Conservation (phyloP, 2,797 vertebrate genomes). For the Silurus aristotelis region DNA sequence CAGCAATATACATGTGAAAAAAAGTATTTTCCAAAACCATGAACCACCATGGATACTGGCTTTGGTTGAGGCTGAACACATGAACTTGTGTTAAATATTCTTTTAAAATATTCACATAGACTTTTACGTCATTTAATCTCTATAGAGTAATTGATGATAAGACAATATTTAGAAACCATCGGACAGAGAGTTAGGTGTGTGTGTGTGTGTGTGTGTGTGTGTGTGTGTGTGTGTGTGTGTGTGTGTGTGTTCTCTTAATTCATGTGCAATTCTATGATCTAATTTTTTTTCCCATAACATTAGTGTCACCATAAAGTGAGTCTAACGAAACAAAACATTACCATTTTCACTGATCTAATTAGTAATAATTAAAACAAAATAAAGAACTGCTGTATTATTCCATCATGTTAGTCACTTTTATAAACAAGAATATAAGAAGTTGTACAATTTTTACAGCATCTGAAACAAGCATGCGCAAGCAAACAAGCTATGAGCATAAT, state of each 20-base stretch:
- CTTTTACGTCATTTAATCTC: not conserved
- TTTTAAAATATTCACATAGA: not conserved
- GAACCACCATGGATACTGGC: not conserved
- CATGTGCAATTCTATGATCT: not conserved
- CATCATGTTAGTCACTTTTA: not conserved
- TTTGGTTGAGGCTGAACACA: not conserved
- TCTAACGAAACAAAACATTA: not conserved
- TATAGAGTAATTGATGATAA: not conserved
- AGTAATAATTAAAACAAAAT: not conserved
- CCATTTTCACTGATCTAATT: not conserved
- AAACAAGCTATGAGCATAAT: conserved; percentile 2
- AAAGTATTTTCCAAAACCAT: not conserved
- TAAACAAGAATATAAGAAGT: not conserved
- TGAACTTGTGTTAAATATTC: not conserved
- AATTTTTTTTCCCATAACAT: not conserved
- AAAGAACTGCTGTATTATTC: not conserved
- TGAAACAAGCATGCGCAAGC: conserved; percentile 3
- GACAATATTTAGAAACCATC: not conserved
- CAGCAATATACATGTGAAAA: not conserved
- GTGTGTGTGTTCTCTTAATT: not conserved
- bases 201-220: not conserved
- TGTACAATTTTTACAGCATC: not conserved
- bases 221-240: too few relatives aligned
- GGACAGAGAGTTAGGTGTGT: not conserved
- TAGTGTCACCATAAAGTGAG: not conserved